Evolutionary conservation across 2,113 vertebrate genomes (phyloP), one percentile per base, ranked within the genome.

Genomic region (Zapus hudsonius): DNA sequence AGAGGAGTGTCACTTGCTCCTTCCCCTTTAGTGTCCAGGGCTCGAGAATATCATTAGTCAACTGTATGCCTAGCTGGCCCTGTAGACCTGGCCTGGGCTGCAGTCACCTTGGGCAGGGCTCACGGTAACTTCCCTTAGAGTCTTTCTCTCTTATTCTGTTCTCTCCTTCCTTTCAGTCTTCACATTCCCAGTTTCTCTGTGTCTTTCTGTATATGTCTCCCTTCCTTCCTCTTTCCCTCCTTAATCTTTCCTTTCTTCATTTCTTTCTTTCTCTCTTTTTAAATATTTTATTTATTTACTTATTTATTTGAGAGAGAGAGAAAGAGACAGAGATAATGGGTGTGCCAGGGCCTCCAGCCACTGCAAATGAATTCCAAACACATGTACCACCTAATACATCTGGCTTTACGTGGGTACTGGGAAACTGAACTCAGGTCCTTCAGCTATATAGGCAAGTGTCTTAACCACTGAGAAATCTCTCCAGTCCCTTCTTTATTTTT

Each of bases 41-140:
- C 25, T 85, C 33, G 0, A 0, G 64, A 47, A 12, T 29, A 25
- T 27, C 40, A 8, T 15, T 20, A 15, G 17, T 44, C 52, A 13
- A 22, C 38, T 25, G 2, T 27, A 0, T 5, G 16, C 16, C 17
- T 25, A 4, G 7, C 5, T 2, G 1, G 38, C 5, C 69, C 36
- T 42, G 64, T 5, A 31, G 29, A 12, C 11, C 19, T 1, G 1
- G 25, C 11, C 17, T 1, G 19, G 36, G 29, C 33, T n/a, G 1
- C 0, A 6, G 75, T 10, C 23, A 20, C n/a, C 57, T 42, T 33
- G 44, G 40, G 17, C 15, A 27, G 29, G 23, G 12, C 22, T 52
- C 1, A 1, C 27, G 0, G 0, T 1, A 9, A 5, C 25, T 80
- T 70, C 40, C n/a, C 42, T 70, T 67, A 25, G n/a, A 59, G 23